Conservation (phyloP, 2,797 vertebrate species). For the Choloepus didactylus region DNA sequence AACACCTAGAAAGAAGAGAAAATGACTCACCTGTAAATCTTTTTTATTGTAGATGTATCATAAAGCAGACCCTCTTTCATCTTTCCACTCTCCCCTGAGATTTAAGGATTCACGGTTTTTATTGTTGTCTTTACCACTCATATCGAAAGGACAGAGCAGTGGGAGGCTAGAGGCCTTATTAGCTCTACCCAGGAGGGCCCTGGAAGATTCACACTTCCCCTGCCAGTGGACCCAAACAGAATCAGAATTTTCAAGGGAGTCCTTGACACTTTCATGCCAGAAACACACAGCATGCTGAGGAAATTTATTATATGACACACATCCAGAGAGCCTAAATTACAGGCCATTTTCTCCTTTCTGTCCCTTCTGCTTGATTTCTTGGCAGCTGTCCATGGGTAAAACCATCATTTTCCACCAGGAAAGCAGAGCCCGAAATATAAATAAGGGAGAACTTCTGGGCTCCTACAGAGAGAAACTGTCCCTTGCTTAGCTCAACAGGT, state of each 20-base stretch:
- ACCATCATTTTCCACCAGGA: slow-evolving; percentile 28
- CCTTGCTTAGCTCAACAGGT: slow-evolving; percentile 16
- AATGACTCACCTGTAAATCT: slow-evolving; percentile 77
- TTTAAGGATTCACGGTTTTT: slow-evolving; percentile 68
- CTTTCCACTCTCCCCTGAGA: slow-evolving; percentile 69
- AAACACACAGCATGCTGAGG: background rate
- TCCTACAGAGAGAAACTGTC: background rate
- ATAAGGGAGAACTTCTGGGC: slow-evolving; percentile 54
- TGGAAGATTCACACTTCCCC: background rate
- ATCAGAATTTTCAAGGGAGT: background rate
- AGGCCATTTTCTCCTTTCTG: slow-evolving; percentile 44
- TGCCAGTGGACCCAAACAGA: background rate
- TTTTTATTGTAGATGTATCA: slow-evolving; percentile 68
- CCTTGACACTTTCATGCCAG: background rate
- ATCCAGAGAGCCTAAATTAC: background rate
- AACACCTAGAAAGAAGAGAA: slow-evolving; percentile 73
- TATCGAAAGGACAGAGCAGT: slow-evolving; percentile 51
- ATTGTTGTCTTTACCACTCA: slow-evolving; percentile 61
- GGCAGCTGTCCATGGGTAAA: background rate
- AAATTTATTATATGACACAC: background rate
- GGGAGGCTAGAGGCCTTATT: background rate
- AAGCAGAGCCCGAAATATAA: slow-evolving; percentile 49
- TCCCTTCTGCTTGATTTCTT: slow-evolving; percentile 3
- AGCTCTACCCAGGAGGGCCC: background rate
- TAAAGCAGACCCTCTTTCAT: slow-evolving; percentile 66